Evolutionary conservation across 2,797 vertebrate species (phyloP), one percentile per base, ranked within the genome.

Genomic region (Phataginus tricuspis): DNA sequence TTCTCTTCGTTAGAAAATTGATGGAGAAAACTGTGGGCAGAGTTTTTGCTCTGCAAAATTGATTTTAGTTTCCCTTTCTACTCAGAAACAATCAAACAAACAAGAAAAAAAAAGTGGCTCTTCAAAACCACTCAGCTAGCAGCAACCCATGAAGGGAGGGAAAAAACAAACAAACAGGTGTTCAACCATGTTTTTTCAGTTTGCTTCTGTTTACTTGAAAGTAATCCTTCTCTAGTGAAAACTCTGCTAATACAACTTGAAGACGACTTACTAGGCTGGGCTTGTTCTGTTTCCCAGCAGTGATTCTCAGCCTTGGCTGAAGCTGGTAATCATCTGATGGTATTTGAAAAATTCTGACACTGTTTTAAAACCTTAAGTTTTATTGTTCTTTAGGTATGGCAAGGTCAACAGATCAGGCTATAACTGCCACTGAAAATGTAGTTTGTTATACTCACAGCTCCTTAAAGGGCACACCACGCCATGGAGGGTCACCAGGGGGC

Each of bases 121-220:
- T 74, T 14, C 37, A 27, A 15, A 83, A 55, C 25, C 37, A 61
- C 7, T 61, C 15, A 4, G 7, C 49, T 34, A 11, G 23, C 19
- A 89, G 57, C 3, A 21, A 59, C 3, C 19, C 23, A 55, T 21
- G 42, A 27, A 37, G 11, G 21, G 9, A 69, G 2, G 45, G 18
- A 7, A 25, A 5, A 79, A 88, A 71, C 31, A 64, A 7, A 25
- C 4, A 79, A 88, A 71, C 31, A 64, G 2, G 15, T 4, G 64
- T 34, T 61, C 57, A 51, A 25, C 13, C 2, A 8, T 64, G 1
- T 42, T 61, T 16, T 57, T 71, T 37, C 25, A 51, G 31, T 94
- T 74, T 83, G 72, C 4, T 86, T 79, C 82, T 71, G 8, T 82
- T 87, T 49, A 34, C 78, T 93, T 63, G 75, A 83, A 90, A 82